Base-by-base conservation (phyloP, 2,113 vertebrate genomes). In the Sturnus vulgaris region DNA sequence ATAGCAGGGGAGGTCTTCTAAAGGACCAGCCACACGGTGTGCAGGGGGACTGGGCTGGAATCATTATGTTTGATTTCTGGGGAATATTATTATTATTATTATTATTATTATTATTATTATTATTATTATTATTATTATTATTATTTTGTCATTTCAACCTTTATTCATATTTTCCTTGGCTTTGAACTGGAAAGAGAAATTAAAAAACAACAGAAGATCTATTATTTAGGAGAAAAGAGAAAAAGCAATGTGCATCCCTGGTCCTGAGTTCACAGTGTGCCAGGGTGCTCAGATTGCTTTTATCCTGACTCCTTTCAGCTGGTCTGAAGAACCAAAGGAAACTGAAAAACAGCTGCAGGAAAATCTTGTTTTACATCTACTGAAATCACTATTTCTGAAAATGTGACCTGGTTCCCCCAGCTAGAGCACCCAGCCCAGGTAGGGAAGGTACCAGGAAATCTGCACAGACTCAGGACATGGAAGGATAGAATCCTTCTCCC, bases 1-100 rank as follows among this genome's bases (percentile, higher is more conserved):
- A 21, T 82, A 76, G 78, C 94, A 95, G 94, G 95, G 88, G 95
- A 86, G 92, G 90, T 85, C 76, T 95, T 95, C 94, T 92, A 88
- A 95, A 92, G 95, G 90, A 33, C 65, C 23, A 46, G 68, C 66
- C 87, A 8, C 91, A 65, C 8, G 3, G 91, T 35, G 72, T 12
- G 69, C 2, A 0, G 61, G 52, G 88, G 80, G 56, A 71, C 88
- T 7, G 42, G 50, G 88, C 82, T 52, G 92, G 52, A 84, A 84
- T 95, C 88, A 33, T 94, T 92, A 93, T 70, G 65, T 90, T 65
- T 92, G 76, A 81, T 86, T 97, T 92, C 90, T 70, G 72, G 18
- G 79, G 89, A 39, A 82, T 89, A 60, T 72, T 85, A 10, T 60
- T 71, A 79, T 56, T 66, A 47, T 22, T 77, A n/a, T 9, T 42